These are phyloP conservation scores for Trichoplusia ni DNA, from an alignment of 1,140 invertebrate species.

Conservation along the genomic window DNA sequence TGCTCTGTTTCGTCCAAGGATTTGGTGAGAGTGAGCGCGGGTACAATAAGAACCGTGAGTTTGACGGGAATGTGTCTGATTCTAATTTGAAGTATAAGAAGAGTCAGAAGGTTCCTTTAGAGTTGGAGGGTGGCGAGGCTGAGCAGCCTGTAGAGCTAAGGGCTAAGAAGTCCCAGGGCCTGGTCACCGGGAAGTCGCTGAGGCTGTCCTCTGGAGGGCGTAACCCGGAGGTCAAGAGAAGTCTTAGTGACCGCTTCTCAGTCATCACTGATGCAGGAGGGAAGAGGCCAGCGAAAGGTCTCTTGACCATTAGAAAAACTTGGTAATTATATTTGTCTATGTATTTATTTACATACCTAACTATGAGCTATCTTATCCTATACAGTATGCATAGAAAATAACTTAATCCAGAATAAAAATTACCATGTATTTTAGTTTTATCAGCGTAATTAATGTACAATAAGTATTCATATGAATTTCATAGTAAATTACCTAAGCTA, in stretches of 20 bases:
- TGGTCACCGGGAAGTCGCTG: slow-evolving; percentile 57
- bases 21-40: slow-evolving; percentile 62
- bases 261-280: slow-evolving; percentile 63
- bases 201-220: slow-evolving; percentile 56
- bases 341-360: too few species aligned
- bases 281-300: slow-evolving; percentile 60
- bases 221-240: slow-evolving; percentile 70
- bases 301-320: slow-evolving; percentile 75
- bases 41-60: slow-evolving; percentile 52
- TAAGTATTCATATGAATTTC: too few species aligned
- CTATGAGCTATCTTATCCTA: too few species aligned
- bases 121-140: slow-evolving; percentile 9
- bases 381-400: too few species aligned
- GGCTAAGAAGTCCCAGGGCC: slow-evolving; percentile 41
- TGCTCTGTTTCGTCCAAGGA: slow-evolving; percentile 77
- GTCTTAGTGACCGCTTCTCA: slow-evolving; percentile 73
- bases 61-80: slow-evolving; percentile 44
- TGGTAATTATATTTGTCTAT: slow-evolving; percentile 74
- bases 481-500: too few species aligned
- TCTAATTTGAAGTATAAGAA: slow-evolving; percentile 44
- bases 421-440: too few species aligned
- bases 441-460: too few species aligned
- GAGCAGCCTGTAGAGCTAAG: slow-evolving; percentile 24
- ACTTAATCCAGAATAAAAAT: too few species aligned
- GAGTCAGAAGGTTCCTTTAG: slow-evolving; percentile 50